Conservation (phyloP, 2,888 invertebrate species). For the Hypercompe scribonia region DNA sequence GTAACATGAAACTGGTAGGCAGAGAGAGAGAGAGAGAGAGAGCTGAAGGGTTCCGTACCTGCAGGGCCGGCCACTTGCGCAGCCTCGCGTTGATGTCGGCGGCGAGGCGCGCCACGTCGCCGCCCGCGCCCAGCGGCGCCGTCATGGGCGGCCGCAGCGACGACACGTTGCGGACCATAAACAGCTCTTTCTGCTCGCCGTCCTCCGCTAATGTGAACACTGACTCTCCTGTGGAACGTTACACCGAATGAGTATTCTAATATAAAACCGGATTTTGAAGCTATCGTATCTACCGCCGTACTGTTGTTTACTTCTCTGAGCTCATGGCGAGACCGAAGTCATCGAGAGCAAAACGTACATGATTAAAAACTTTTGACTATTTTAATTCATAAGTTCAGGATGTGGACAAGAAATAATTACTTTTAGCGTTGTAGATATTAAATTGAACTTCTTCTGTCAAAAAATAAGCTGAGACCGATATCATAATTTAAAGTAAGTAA, state of each 20-base stretch:
- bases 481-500: too few species aligned
- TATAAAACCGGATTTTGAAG: not conserved
- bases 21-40: too few species aligned
- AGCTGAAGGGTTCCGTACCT: constrained; percentile 52
- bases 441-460: not conserved
- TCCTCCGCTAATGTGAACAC: constrained; percentile 74
- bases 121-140: constrained; percentile 36
- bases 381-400: too few species aligned
- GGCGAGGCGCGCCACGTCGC: constrained; percentile 50
- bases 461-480: not conserved
- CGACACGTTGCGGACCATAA: constrained; percentile 55
- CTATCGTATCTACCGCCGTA: too few species aligned
- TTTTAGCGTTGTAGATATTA: not conserved
- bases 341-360: not conserved
- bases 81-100: constrained; percentile 40
- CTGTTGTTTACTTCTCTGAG: too few species aligned
- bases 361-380: not conserved
- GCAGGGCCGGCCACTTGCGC: constrained; percentile 63
- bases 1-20: too few species aligned
- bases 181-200: constrained; percentile 59
- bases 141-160: constrained; percentile 63
- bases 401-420: too few species aligned
- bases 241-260: not conserved
- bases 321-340: too few species aligned
- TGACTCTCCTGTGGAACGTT: constrained; percentile 42